A percentile compares a stretch with the other conserved stretches of the same genome.
phyloP scores from a whole-genome alignment of 2,797 vertebrate genomes.

The Pseudochirops corinnae region DNA sequence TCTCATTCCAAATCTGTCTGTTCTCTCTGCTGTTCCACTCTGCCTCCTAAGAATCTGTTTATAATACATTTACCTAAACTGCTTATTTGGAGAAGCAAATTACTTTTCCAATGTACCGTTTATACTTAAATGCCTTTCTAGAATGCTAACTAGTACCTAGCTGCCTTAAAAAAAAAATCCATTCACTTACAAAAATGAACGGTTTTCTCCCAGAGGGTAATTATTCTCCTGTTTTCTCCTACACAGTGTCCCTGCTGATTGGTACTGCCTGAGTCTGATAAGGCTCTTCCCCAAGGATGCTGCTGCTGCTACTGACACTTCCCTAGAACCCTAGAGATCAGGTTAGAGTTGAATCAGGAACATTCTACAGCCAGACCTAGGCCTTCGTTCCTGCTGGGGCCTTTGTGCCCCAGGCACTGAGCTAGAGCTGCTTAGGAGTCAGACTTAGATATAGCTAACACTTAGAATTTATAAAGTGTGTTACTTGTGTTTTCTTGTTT shows the following conservation, averaged over 20 bases:
- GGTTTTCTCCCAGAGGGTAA: neutral
- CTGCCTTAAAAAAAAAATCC: neutral
- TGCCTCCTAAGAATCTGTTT: neutral
- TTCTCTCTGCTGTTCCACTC: neutral
- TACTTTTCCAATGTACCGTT: neutral
- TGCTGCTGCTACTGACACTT: neutral
- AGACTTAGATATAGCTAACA: neutral
- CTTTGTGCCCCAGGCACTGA: neutral
- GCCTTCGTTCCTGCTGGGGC: neutral
- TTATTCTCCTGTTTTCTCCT: neutral
- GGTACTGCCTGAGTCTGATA: conserved; percentile 5
- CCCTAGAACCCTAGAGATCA: neutral
- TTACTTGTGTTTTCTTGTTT: neutral
- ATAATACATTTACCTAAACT: neutral
- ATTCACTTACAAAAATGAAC: neutral
- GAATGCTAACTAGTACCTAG: neutral
- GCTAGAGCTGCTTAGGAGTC: neutral
- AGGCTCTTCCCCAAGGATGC: conserved; percentile 25
- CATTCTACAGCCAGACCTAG: neutral
- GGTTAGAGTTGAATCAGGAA: neutral
- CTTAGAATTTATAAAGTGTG: neutral
- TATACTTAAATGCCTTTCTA: neutral
- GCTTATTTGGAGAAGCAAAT: neutral
- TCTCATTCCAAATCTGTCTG: neutral
- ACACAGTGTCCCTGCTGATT: conserved; percentile 1